These are phyloP conservation scores for Orussus abietinus DNA, from an alignment of 1,140 invertebrate species.

Conservation along the genomic window DNA sequence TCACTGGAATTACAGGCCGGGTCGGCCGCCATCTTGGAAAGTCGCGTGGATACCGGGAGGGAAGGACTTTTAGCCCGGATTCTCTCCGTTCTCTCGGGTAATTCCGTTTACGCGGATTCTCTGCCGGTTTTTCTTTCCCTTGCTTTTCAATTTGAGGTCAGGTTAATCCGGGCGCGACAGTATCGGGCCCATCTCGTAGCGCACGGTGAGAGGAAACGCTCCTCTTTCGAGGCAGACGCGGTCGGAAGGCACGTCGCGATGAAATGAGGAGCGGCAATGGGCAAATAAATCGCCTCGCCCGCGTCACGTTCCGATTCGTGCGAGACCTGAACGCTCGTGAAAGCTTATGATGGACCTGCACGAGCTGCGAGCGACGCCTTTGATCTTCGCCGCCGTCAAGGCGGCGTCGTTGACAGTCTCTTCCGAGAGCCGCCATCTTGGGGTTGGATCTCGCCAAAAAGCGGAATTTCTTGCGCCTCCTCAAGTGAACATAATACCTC, in stretches of 20 bases:
- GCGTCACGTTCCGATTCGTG: slow-evolving; percentile 46
- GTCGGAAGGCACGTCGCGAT: slow-evolving; percentile 46
- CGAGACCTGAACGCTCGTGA: slow-evolving; percentile 30
- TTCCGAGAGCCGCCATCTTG: too few relatives aligned
- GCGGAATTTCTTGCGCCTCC: too few relatives aligned
- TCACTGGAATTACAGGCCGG: slow-evolving; percentile 45
- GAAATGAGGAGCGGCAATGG: slow-evolving; percentile 53
- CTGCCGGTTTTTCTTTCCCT: too few relatives aligned
- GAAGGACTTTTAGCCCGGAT: slow-evolving; percentile 9
- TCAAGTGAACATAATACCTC: too few relatives aligned
- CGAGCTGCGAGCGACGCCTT: slow-evolving; percentile 24
- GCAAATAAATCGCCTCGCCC: slow-evolving; percentile 54
- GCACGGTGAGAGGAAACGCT: too few relatives aligned
- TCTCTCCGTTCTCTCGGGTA: slow-evolving; percentile 5
- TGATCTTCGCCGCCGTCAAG: slow-evolving; percentile 23
- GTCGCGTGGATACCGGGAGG: slow-evolving; percentile 40
- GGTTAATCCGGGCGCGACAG: too few relatives aligned
- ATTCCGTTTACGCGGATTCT: slow-evolving; percentile 11
- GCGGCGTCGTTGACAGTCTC: too few relatives aligned
- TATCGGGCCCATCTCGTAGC: too few relatives aligned
- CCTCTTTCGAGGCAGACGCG: too few relatives aligned
- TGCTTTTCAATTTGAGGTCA: too few relatives aligned
- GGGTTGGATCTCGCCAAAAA: too few relatives aligned
- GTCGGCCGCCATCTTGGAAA: slow-evolving; percentile 25
- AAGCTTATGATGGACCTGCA: slow-evolving; percentile 38